Percentiles rank a stretch among this genome's conserved stretches.
phyloP scores from a whole-genome alignment of 64 coral and sea anemone species.

The Actinia tenebrosa region DNA sequence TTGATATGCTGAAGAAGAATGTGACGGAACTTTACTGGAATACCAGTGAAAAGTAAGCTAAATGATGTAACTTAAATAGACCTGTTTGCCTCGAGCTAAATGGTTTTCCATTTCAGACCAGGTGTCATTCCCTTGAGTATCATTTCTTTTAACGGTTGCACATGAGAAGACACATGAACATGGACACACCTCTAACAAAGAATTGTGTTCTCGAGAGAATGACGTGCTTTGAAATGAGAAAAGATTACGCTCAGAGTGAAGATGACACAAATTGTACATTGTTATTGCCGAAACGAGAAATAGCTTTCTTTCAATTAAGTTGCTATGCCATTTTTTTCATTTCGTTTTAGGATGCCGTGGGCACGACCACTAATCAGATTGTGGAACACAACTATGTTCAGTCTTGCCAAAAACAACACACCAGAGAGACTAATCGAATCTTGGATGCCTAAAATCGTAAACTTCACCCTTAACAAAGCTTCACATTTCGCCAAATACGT shows the following conservation, averaged over 20 bases:
- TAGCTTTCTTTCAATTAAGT: too few relatives aligned
- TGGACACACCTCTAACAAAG: too few relatives aligned
- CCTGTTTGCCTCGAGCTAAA: too few relatives aligned
- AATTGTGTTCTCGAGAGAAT: too few relatives aligned
- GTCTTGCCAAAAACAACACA: conserved; percentile 37
- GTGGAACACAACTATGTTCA: conserved; percentile 68
- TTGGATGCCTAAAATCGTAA: conserved; percentile 44
- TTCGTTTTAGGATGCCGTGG: conserved; percentile 56
- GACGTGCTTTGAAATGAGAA: too few relatives aligned
- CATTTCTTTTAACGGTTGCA: too few relatives aligned
- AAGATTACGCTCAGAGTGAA: too few relatives aligned
- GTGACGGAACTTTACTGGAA: conserved; percentile 42
- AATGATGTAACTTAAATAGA: neutral
- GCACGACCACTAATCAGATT: conserved; percentile 32
- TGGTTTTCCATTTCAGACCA: too few relatives aligned
- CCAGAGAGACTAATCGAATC: conserved; percentile 39
- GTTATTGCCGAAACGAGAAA: too few relatives aligned
- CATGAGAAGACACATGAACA: too few relatives aligned
- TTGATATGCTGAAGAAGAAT: conserved; percentile 27
- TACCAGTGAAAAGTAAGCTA: conserved; percentile 53
- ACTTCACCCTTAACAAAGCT: conserved; percentile 10
- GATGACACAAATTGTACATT: too few relatives aligned
- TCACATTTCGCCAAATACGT: neutral
- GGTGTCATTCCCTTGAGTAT: too few relatives aligned
- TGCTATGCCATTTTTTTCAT: neutral